Percentiles rank a stretch among this genome's conserved stretches.
Evolutionary conservation across 2,797 vertebrate genomes (phyloP).

Genomic region (Urophycis tenuis): DNA sequence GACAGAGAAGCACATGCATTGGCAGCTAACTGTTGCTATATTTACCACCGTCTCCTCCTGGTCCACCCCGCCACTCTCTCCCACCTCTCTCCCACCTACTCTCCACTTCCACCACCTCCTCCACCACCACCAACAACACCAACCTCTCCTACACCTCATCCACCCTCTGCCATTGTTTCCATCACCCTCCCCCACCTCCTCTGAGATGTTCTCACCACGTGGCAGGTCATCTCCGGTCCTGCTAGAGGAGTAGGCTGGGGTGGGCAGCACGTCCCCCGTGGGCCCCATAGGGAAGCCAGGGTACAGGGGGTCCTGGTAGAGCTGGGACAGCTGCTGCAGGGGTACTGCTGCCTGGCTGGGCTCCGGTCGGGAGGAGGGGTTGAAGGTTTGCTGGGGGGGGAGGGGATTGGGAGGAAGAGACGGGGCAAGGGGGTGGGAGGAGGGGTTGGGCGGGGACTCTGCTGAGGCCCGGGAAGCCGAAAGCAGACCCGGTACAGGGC

Average conservation of each 20-base stretch:
- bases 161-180: neutral
- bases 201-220: conserved; percentile 68
- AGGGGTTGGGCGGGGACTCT: neutral
- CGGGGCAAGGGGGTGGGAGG: neutral
- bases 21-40: neutral
- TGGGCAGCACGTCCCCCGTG: conserved; percentile 69
- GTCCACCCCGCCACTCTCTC: neutral
- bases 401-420: neutral
- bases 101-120: neutral
- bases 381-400: neutral
- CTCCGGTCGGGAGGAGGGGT: neutral
- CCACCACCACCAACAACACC: too few relatives aligned
- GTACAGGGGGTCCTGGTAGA: conserved; percentile 84
- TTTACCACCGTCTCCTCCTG: neutral
- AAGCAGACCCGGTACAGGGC: neutral
- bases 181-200: neutral
- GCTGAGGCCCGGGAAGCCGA: neutral
- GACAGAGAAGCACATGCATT: neutral
- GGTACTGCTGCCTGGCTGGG: conserved; percentile 48
- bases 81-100: too few relatives aligned
- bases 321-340: conserved; percentile 78
- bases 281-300: conserved; percentile 86
- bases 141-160: neutral
- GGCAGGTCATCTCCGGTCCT: conserved; percentile 82
- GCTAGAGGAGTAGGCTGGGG: conserved; percentile 71